Conservation (phyloP, 2,797 vertebrate genomes). For the Acanthiza pusilla region DNA sequence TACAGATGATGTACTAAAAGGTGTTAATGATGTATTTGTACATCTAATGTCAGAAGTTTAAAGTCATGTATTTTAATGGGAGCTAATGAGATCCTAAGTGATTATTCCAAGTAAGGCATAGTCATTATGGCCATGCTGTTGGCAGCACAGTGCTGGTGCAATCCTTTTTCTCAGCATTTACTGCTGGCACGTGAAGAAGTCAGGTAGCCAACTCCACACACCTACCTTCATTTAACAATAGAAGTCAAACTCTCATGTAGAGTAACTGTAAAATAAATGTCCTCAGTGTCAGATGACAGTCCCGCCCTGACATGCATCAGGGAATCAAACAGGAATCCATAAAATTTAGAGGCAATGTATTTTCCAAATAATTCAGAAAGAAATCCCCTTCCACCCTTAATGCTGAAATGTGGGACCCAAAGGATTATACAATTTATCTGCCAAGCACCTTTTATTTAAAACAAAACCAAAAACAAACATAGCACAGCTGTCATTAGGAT, state of each 20-base stretch:
- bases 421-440: not conserved
- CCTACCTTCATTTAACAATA: not conserved
- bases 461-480: not conserved
- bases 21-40: not conserved
- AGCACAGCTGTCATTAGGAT: not conserved
- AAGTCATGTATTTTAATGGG: not conserved
- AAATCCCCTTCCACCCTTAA: not conserved
- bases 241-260: not conserved
- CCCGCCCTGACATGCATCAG: not conserved
- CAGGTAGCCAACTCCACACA: not conserved
- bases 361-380: not conserved
- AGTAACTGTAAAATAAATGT: not conserved
- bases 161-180: not conserved
- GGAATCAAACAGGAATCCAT: not conserved
- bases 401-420: not conserved
- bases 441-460: not conserved
- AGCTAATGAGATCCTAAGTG: not conserved
- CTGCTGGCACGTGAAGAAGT: accelerated
- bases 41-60: not conserved
- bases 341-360: not conserved
- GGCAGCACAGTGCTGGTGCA: accelerated
- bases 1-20: not conserved
- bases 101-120: not conserved
- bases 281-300: not conserved
- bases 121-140: not conserved